Evolutionary conservation across 2,888 invertebrate species (phyloP).

Genomic region (Agelastica alni): DNA sequence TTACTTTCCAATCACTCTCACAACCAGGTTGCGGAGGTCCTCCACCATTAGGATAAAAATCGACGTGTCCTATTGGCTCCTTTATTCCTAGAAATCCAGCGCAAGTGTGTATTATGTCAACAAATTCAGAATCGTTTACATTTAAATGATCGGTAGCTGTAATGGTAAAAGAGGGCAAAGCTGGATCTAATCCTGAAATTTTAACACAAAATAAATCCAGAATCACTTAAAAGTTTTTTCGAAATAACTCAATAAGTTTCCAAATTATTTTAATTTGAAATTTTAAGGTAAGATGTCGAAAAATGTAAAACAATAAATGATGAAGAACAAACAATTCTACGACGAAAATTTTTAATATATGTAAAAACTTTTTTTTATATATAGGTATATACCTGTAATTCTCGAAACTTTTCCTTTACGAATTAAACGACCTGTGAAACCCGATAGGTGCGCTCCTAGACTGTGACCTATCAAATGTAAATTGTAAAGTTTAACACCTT

Average conservation of each 20-base stretch:
- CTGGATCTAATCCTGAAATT: slow-evolving; percentile 66
- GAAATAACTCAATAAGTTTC: too few relatives aligned
- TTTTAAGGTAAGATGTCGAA: too few relatives aligned
- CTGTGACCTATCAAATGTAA: slow-evolving; percentile 65
- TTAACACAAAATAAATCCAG: too few relatives aligned
- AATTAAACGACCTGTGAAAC: slow-evolving; percentile 51
- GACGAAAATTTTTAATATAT: too few relatives aligned
- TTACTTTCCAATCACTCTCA: slow-evolving; percentile 16
- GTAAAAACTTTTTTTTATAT: background rate
- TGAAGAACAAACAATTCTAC: too few relatives aligned
- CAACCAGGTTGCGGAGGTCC: slow-evolving; percentile 71
- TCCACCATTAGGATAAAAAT: slow-evolving; percentile 79
- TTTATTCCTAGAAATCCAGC: slow-evolving; percentile 67
- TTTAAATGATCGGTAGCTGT: slow-evolving; percentile 61
- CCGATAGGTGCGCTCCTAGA: slow-evolving; percentile 62
- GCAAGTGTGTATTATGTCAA: slow-evolving; percentile 75
- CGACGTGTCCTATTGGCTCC: slow-evolving; percentile 68
- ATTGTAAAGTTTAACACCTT: slow-evolving; percentile 49
- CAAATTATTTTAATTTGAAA: too few relatives aligned
- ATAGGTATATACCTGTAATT: slow-evolving; percentile 60
- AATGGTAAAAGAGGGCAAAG: slow-evolving; percentile 65
- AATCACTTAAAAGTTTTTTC: too few relatives aligned
- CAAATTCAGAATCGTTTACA: slow-evolving; percentile 69
- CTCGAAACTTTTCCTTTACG: slow-evolving; percentile 59
- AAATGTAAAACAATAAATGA: too few relatives aligned